Percentiles rank a stretch among this genome's conserved stretches.
phyloP scores from a whole-genome alignment of 1,140 invertebrate species.

The Pentalonia nigronervosa region DNA sequence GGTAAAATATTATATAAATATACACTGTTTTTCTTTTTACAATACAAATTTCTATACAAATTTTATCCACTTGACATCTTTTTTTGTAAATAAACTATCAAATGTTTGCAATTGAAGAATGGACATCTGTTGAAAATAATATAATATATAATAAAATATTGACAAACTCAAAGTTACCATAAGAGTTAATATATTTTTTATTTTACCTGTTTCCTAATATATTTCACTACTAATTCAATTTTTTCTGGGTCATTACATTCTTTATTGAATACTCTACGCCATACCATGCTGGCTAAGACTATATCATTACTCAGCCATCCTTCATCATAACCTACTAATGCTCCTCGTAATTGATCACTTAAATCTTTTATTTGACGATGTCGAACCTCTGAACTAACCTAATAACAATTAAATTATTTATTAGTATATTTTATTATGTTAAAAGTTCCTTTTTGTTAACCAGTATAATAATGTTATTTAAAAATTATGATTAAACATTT shows the following conservation, averaged over 20 bases:
- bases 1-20: slow-evolving; percentile 39
- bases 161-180: slow-evolving; percentile 25
- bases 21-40: slow-evolving; percentile 43
- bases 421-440: slow-evolving; percentile 16
- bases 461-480: neutral
- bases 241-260: slow-evolving; percentile 70
- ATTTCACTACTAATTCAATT: slow-evolving; percentile 64
- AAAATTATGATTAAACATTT: neutral
- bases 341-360: slow-evolving; percentile 82
- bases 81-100: slow-evolving; percentile 45
- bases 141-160: slow-evolving; percentile 21
- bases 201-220: slow-evolving; percentile 52
- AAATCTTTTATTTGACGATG: slow-evolving; percentile 64
- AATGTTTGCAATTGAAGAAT: slow-evolving; percentile 50
- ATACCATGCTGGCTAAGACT: slow-evolving; percentile 80
- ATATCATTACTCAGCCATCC: slow-evolving; percentile 77
- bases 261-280: slow-evolving; percentile 78
- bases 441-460: slow-evolving; percentile 2
- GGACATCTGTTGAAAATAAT: slow-evolving; percentile 49
- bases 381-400: slow-evolving; percentile 30
- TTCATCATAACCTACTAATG: slow-evolving; percentile 86
- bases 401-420: neutral
- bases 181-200: neutral
- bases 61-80: slow-evolving; percentile 48
- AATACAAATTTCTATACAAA: slow-evolving; percentile 36